Base-by-base conservation (phyloP, 2,113 vertebrate species). In the Etheostoma spectabile region DNA sequence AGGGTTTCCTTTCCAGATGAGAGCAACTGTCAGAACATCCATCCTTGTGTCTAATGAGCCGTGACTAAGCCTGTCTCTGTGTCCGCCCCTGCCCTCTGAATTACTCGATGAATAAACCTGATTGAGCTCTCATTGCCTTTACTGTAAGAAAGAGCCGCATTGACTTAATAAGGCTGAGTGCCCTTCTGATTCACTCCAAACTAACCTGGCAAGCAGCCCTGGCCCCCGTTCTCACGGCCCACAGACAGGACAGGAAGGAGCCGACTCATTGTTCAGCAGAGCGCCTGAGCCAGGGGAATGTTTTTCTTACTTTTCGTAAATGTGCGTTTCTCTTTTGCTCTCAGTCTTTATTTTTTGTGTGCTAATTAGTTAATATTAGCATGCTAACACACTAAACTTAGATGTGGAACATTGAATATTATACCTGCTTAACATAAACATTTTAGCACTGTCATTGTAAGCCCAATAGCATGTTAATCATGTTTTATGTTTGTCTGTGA, bases 111-210 rank as follows among this genome's bases (percentile, higher is more conserved):
- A 82, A 86, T 60, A 86, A 42, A 86, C 80, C 71, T 81, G 69
- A 93, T 86, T 80, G 78, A 78, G 83, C 63, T 80, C 48, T 67
- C 56, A 27, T 27, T 76, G 81, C 63, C 53, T 75, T 76, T 88
- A 76, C 66, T 82, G 75, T 67, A 55, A 84, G 79, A 83, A 55
- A 84, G 77, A 83, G 55, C 74, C 53, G 74, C 73, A 70, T 35
- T 49, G 49, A 60, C 46, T 80, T 90, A 90, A 92, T 92, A 85
- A 80, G 77, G 73, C 66, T 79, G 49, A 93, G 68, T 85, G 88
- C 71, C 38, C 68, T 68, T 67, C 16, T 68, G 52, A 78, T 78
- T 75, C 53, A 79, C 68, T 85, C 61, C 5, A 63, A 83, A 59
- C 64, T 67, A 77, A 73, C 46, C 51, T 88, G 87, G 86, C 81